These are phyloP conservation scores for Camelus bactrianus DNA, from an alignment of 2,113 vertebrate genomes.

Conservation along the genomic window DNA sequence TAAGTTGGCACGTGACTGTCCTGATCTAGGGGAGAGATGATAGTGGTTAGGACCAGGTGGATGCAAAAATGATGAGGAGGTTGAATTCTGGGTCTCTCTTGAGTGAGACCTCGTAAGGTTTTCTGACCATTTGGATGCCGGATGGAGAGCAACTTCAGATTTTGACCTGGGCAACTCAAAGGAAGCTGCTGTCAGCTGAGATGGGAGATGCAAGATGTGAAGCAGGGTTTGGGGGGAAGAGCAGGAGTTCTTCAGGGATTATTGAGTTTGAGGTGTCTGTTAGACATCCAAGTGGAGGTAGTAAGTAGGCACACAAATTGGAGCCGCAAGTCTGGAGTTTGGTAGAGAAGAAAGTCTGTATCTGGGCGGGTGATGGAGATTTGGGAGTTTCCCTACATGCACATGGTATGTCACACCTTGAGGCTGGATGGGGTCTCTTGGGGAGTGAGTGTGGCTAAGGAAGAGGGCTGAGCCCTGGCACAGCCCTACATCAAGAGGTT, in stretches of 20 bases:
- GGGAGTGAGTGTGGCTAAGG: background rate
- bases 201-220: background rate
- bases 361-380: background rate
- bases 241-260: background rate
- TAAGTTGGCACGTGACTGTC: background rate
- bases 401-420: background rate
- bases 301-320: background rate
- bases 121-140: background rate
- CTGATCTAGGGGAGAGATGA: background rate
- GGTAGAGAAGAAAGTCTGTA: background rate
- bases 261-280: background rate
- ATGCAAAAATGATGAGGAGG: background rate
- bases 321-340: background rate
- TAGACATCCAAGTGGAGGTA: background rate
- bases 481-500: no score
- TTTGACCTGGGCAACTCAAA: background rate
- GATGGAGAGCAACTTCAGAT: background rate
- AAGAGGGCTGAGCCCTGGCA: background rate
- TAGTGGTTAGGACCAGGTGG: background rate
- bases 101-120: background rate
- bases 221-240: background rate
- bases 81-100: background rate
- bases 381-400: background rate
- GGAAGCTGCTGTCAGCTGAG: background rate
- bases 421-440: background rate